Evolutionary conservation across 1,140 invertebrate genomes (phyloP), one percentile per base, ranked within the genome.

Genomic region (Probaryconus sp.): DNA sequence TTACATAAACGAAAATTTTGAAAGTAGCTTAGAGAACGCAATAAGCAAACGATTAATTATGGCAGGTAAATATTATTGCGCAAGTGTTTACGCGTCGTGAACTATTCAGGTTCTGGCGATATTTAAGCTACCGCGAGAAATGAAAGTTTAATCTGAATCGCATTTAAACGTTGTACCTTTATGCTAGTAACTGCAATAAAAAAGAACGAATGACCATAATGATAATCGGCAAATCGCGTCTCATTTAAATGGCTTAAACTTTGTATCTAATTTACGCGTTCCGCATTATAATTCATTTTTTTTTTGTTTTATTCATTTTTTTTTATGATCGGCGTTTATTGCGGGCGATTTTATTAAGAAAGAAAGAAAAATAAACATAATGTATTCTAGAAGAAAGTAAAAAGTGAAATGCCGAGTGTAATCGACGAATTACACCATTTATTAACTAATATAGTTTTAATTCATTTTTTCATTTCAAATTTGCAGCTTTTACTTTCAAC

Each of bases 71-170:
- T 67, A 74, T 67, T 31, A 67, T 74, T 74, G 56, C 70, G 61
- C 63, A 74, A 74, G 63, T 60, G 50, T 68, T 74, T 63, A 56
- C 63, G 63, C 56, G 48, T 18, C 33, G 61, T 38, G 70, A 40
- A 73, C 56, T 61, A 61, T 73, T 73, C 48, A 67, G 70, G 63
- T 67, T 73, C 63, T 73, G 61, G 13, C 28, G 17, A 61, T 61
- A 67, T 73, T 73, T 73, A 42, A 67, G 37, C 20, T 53, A 50
- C 5, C 17, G 11, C 50, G 40, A 47, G 70, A 73, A 73, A 73
- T 73, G 70, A 73, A 73, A 73, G 61, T 73, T 73, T 60, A 30
- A 73, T 53, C 45, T 14, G 30, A 51, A 51, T 48, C 51, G 24
- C 24, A 50, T 64, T 48, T 55, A n/a, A n/a, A 21, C 37, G 38